Evolutionary conservation across 2,113 vertebrate genomes (phyloP).

Genomic region (Noturus placidus): DNA sequence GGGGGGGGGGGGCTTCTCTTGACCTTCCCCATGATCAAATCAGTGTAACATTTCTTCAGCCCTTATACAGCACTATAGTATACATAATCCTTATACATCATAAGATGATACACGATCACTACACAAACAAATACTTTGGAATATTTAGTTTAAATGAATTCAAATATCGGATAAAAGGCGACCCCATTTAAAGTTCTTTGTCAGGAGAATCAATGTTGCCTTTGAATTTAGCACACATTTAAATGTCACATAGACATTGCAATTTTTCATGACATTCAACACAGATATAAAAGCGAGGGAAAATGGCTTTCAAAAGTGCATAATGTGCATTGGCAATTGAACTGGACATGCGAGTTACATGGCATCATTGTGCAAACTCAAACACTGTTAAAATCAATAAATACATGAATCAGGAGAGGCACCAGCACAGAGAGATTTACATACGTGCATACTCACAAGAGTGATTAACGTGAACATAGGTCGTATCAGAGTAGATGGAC

Average conservation of each 20-base stretch:
- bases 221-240: constrained; percentile 52
- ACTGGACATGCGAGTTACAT: constrained; percentile 84
- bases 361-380: constrained; percentile 75
- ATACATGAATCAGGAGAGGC: constrained; percentile 72
- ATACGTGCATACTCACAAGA: constrained; percentile 15
- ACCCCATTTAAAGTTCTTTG: constrained; percentile 47
- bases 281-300: constrained; percentile 79
- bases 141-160: not conserved
- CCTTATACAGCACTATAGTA: not conserved
- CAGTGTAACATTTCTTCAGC: not conserved
- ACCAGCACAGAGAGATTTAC: constrained; percentile 69
- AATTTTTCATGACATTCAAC: constrained; percentile 59
- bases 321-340: constrained; percentile 79
- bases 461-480: not conserved
- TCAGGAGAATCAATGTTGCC: constrained; percentile 67
- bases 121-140: not conserved
- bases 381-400: constrained; percentile 74
- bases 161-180: not conserved
- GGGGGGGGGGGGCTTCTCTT: not conserved
- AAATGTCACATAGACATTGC: constrained; percentile 57
- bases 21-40: not conserved
- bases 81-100: not conserved
- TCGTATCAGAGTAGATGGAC: not conserved
- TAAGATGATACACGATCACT: not conserved
- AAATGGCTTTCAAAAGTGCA: constrained; percentile 90